Base-by-base conservation (phyloP, 2,888 invertebrate genomes). In the Macaria liturata region DNA sequence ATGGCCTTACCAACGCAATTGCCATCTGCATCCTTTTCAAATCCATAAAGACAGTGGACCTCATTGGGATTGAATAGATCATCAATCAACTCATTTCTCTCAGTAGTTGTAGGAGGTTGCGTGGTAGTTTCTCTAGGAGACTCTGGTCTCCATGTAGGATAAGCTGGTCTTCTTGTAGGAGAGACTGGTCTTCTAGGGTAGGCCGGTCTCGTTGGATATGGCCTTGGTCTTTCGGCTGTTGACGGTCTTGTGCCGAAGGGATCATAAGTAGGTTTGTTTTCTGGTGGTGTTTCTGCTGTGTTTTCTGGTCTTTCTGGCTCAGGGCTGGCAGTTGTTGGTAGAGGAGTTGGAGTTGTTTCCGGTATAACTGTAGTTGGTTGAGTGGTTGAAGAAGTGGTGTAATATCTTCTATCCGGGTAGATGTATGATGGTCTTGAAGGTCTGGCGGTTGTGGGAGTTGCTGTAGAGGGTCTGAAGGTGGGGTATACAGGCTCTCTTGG, bases 1-100 rank as follows among this genome's bases (percentile, higher is more conserved):
- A 42, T 8, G 42, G 20, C 68, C 86, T 86, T 78, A 94, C 94
- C 94, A 43, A 92, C 85, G 75, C 94, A 94, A 37, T 93, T 91
- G 3, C 94, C 94, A 50, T 80, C 71, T 42, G 76, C 77, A 70
- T 94, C 93, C 52, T 92, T 88, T 57, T 93, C 87, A 57, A 92
- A 94, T 0, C 94, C 94, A 64, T 84, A 76, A 46, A 92, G 75
- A 66, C 93, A 93, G 60, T 86, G 86, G 2, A 87, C 54, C 3
- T 81, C 69, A 42, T 81, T 77, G n/a, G 79, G 67, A 62, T 86
- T 75, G 56, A 85, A 84, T 5, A 42, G 48, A 31, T 59, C 59
- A 6, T 59, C 51, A 20, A 47, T 42, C 6, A 31, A 31, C 20
- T 32, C 49, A 8, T 32, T 39, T 9, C 32, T 43, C 46, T 52